Conservation (phyloP, 1,140 invertebrate genomes). For the Rhopalosiphum maidis region DNA sequence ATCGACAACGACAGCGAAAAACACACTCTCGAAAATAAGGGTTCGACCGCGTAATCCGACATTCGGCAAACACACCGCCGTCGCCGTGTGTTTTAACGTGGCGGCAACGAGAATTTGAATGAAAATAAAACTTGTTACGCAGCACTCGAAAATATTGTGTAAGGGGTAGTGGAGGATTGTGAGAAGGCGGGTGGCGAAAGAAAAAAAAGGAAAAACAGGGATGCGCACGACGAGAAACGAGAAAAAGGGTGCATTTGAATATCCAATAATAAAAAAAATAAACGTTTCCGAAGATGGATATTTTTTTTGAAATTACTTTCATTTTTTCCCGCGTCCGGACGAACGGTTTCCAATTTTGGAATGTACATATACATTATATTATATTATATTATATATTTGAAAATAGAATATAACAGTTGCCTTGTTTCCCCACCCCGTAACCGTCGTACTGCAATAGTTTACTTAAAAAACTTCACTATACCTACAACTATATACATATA, state of each 20-base stretch:
- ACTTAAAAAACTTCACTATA: not conserved
- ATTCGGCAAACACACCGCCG: conserved; percentile 17
- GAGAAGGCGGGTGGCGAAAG: not conserved
- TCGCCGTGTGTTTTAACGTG: conserved; percentile 47
- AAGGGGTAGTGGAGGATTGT: too few relatives aligned
- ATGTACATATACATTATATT: conserved; percentile 16
- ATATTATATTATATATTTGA: not conserved
- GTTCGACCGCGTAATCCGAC: conserved; percentile 46
- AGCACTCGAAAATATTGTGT: not conserved
- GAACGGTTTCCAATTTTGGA: conserved; percentile 56
- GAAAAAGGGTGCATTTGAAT: conserved; percentile 50
- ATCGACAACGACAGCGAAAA: conserved; percentile 41
- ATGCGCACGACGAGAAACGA: not conserved
- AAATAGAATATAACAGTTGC: conserved; percentile 47
- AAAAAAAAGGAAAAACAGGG: not conserved
- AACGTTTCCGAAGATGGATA: conserved; percentile 56
- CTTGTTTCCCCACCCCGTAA: not conserved
- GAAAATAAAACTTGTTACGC: conserved; percentile 55
- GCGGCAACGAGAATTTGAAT: conserved; percentile 37
- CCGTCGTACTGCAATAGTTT: not conserved
- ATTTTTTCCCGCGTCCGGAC: conserved; percentile 23
- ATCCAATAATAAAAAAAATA: conserved; percentile 57
- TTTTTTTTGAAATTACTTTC: conserved; percentile 56
- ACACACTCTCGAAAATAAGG: not conserved
- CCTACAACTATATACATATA: not conserved